Evolutionary conservation across 2,797 vertebrate species (phyloP), one percentile per base, ranked within the genome.

Genomic region (Linurgus olivaceus): DNA sequence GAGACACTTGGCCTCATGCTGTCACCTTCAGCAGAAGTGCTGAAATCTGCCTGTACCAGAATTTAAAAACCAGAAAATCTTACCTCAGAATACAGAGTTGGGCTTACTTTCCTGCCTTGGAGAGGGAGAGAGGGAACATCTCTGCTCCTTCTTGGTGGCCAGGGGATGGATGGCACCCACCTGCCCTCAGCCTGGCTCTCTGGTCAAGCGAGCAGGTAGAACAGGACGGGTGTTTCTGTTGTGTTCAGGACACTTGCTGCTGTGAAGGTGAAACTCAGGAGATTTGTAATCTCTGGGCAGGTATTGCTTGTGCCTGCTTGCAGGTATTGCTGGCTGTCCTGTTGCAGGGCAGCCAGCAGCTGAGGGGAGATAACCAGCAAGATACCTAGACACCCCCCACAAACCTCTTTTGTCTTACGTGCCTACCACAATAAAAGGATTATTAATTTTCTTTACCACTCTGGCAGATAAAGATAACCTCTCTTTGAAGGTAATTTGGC

Each of bases 401-500:
- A 58, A 75, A 58, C 55, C 70, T 78, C 58, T 75, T 7, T 91
- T 94, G 84, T 92, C 75, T 86, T 67, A 50, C 2, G 0, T 52
- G n/a, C 73, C 62, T 86, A 14, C 91, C 93, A 78, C 82, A 92
- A 91, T 93, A 77, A 90, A 90, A 88, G 62, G 19, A 66, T 86
- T 76, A 86, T 86, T 92, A 96, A 80, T 93, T 88, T 94, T 94
- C 82, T 84, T 95, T 19, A 73, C 78, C 51, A 3, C 57, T 71
- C 54, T 58, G 42, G 62, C 82, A 86, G 82, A 86, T 91, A 52
- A 94, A 72, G 85, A 57, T 87, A 94, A 80, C 71, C 84, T 87
- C n/a, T 74, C 74, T 74, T 78, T 88, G 91, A 91, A 85, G 66
- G 85, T 88, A 91, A 90, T 91, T 95, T 95, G 89, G 84, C 92